Evolutionary conservation across 2,888 invertebrate genomes (phyloP).

Genomic region (Hanleya hanleyi): DNA sequence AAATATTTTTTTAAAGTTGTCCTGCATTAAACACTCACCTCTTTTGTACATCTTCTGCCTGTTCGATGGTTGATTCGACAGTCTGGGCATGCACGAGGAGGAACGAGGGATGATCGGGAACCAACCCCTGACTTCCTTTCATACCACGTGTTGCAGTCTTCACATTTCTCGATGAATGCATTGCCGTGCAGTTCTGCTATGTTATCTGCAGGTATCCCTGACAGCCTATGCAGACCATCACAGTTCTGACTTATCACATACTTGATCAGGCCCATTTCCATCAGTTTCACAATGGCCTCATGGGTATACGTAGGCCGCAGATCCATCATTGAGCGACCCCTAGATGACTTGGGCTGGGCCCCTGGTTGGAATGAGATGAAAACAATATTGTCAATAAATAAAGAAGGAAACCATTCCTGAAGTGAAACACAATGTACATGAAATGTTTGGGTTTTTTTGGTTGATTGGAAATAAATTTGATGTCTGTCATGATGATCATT

Average conservation of each 20-base stretch:
- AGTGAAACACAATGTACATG: no score
- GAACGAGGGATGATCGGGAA: slow-evolving; percentile 56
- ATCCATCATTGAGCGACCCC: slow-evolving; percentile 58
- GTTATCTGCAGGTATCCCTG: slow-evolving; percentile 50
- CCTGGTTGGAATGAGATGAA: no score
- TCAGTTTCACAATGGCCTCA: slow-evolving; percentile 56
- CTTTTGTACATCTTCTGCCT: slow-evolving; percentile 59
- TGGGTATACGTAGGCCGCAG: slow-evolving; percentile 66
- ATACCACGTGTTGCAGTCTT: slow-evolving; percentile 52
- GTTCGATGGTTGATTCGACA: slow-evolving; percentile 64
- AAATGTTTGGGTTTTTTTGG: no score
- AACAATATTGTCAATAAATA: no score
- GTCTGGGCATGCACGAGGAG: slow-evolving; percentile 51
- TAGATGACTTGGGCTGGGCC: no score
- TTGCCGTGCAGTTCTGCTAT: slow-evolving; percentile 68
- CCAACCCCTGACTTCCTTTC: slow-evolving; percentile 52
- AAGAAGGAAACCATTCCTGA: no score
- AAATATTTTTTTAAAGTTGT: no score
- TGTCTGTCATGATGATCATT: no score
- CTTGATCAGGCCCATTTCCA: slow-evolving; percentile 49
- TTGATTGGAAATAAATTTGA: no score
- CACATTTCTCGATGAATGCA: slow-evolving; percentile 64
- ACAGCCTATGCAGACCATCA: slow-evolving; percentile 63
- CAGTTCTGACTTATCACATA: slow-evolving; percentile 66
- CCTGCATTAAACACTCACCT: no score